Percentiles rank a stretch among this genome's conserved stretches.
phyloP scores from a whole-genome alignment of 2,888 invertebrate genomes.

The Pegoplata infirma region DNA sequence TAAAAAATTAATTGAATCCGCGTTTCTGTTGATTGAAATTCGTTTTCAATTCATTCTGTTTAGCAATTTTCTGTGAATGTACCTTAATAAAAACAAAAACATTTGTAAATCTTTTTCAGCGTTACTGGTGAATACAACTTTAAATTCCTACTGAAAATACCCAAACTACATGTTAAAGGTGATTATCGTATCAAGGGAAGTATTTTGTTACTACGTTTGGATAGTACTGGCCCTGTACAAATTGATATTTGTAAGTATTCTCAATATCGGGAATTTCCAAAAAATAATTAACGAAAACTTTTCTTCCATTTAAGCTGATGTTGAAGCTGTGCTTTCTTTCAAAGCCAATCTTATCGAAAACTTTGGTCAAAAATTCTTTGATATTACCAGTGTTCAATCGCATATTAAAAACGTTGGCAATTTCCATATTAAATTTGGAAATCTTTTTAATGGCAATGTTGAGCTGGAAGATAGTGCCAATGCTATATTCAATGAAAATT shows the following conservation, averaged over 20 bases:
- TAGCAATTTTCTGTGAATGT: too few species aligned
- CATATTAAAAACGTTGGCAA: conserved; percentile 79
- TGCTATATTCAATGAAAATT: conserved; percentile 84
- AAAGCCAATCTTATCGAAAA: conserved; percentile 12
- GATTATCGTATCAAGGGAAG: conserved; percentile 83
- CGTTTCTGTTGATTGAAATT: too few species aligned
- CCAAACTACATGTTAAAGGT: conserved; percentile 82
- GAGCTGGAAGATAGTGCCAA: conserved; percentile 82
- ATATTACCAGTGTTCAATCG: conserved; percentile 29
- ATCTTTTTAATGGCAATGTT: conserved; percentile 79
- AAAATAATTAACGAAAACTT: not conserved
- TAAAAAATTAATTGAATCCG: too few species aligned
- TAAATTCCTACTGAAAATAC: conserved; percentile 81
- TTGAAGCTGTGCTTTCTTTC: not conserved
- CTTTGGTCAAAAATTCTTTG: conserved; percentile 43
- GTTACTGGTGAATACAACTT: conserved; percentile 81
- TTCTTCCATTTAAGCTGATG: conserved; percentile 13
- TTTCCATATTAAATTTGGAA: conserved; percentile 82
- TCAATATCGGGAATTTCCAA: not conserved
- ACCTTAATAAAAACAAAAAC: too few species aligned
- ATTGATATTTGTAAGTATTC: conserved; percentile 82
- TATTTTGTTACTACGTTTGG: conserved; percentile 82
- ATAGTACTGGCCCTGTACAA: conserved; percentile 80
- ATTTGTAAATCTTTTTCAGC: not conserved
- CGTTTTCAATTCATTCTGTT: too few species aligned